These are phyloP conservation scores for Campaea margaritaria DNA, from an alignment of 2,888 invertebrate species.

Conservation along the genomic window DNA sequence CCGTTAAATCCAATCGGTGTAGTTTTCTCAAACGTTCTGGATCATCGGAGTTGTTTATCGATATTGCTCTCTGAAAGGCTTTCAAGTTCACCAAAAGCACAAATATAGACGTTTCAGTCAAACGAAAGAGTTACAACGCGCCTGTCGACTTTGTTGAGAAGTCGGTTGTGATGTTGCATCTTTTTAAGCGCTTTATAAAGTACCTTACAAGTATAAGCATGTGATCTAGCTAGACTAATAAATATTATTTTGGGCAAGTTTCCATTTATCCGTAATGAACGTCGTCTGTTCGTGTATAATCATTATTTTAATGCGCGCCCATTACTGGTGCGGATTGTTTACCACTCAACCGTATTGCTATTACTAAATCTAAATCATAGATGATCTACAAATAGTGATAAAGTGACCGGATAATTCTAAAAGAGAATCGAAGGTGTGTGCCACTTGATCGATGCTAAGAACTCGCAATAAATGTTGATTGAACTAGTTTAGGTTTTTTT, in stretches of 20 bases:
- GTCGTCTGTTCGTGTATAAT: constrained; percentile 52
- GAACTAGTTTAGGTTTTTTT: too few species aligned
- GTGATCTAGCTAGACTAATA: constrained; percentile 52
- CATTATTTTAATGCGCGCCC: constrained; percentile 59
- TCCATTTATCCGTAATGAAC: constrained; percentile 62
- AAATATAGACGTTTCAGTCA: background rate
- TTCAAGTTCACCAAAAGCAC: background rate
- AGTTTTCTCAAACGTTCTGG: too few species aligned
- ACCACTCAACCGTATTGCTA: constrained; percentile 46
- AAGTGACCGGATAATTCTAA: background rate
- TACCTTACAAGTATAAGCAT: constrained; percentile 42
- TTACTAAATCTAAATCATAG: constrained; percentile 43
- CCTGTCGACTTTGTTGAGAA: constrained; percentile 1
- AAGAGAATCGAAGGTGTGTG: background rate
- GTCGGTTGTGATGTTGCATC: too few species aligned
- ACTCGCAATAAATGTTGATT: too few species aligned
- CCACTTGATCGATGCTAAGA: background rate
- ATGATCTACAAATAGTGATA: background rate
- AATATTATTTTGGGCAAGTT: constrained; percentile 66
- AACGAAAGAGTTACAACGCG: background rate
- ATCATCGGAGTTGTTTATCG: background rate
- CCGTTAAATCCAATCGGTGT: background rate
- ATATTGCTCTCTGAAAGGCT: background rate
- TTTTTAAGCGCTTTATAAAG: constrained; percentile 21
- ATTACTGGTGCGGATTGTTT: constrained; percentile 52